phyloP scores from a whole-genome alignment of 2,113 vertebrate species.

The Oncorhynchus masou region DNA sequence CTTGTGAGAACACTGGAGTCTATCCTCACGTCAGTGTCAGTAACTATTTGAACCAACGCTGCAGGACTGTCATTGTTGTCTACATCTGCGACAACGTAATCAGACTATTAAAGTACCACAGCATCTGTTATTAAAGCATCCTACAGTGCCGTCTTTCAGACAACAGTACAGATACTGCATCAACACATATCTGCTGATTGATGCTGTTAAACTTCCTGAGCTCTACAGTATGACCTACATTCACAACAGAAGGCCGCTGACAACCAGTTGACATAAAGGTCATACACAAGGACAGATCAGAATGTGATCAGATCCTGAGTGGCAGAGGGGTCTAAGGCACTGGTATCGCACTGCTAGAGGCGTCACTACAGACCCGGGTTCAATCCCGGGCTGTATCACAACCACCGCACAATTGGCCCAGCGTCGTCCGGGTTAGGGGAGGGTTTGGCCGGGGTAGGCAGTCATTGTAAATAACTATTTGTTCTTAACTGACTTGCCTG shows the following conservation, averaged over 20 bases:
- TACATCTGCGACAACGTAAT: conserved; percentile 5
- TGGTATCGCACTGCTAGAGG: too few relatives aligned
- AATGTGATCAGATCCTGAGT: not conserved
- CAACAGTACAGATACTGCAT: not conserved
- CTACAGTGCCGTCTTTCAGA: not conserved
- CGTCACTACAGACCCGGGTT: too few relatives aligned
- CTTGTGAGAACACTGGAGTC: too few relatives aligned
- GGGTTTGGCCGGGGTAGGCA: too few relatives aligned
- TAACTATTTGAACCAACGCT: conserved; percentile 2
- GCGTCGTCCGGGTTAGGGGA: too few relatives aligned
- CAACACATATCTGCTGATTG: not conserved
- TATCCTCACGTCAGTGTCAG: not conserved
- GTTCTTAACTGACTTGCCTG: too few relatives aligned
- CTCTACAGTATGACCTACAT: not conserved
- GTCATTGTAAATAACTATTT: too few relatives aligned
- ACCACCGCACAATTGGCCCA: too few relatives aligned
- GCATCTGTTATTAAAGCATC: not conserved
- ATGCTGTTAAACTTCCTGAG: not conserved
- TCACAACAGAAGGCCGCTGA: not conserved
- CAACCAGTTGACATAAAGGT: not conserved
- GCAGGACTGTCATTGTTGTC: not conserved
- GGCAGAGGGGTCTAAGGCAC: too few relatives aligned
- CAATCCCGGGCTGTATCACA: too few relatives aligned
- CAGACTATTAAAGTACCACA: not conserved
- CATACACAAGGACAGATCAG: conserved; percentile 11